phyloP scores from a whole-genome alignment of 2,797 vertebrate species.

The Leptoclinus maculatus region DNA sequence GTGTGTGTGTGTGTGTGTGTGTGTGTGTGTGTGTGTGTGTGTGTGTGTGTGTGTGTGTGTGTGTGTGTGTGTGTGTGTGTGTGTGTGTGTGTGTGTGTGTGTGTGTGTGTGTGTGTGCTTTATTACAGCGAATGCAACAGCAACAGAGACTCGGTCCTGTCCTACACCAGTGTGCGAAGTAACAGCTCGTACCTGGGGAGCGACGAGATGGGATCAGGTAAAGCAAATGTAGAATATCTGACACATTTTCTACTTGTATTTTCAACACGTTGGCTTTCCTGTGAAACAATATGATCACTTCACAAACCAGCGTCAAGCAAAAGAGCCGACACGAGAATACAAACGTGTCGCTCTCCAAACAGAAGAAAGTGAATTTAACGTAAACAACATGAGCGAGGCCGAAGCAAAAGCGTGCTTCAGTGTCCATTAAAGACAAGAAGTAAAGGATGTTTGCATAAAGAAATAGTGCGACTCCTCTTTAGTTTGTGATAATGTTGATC shows the following conservation, averaged over 20 bases:
- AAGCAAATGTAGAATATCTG: slow-evolving; percentile 26
- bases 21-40: slow-evolving; percentile 15
- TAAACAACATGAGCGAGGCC: slow-evolving; percentile 13
- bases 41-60: slow-evolving; percentile 11
- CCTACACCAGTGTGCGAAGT: slow-evolving; percentile 96
- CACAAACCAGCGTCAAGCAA: neutral
- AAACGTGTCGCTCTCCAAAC: neutral
- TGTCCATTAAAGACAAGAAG: slow-evolving; percentile 23
- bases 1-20: slow-evolving; percentile 22
- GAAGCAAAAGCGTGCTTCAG: neutral
- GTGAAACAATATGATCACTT: neutral
- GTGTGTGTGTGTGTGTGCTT: slow-evolving; percentile 18
- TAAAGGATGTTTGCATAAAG: slow-evolving; percentile 11
- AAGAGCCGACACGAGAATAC: neutral
- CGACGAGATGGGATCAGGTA: slow-evolving; percentile 99
- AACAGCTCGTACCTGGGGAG: slow-evolving; percentile 98
- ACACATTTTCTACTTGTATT: neutral
- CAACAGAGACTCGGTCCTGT: slow-evolving; percentile 96
- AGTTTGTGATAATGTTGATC: slow-evolving; percentile 2
- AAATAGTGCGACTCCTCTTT: neutral
- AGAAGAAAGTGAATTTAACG: slow-evolving; percentile 11
- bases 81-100: slow-evolving; percentile 13
- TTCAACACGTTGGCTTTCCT: neutral
- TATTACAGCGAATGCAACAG: slow-evolving; percentile 95
- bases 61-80: slow-evolving; percentile 9